Evolutionary conservation across 2,797 vertebrate genomes (phyloP), one percentile per base, ranked within the genome.

Genomic region (Xerus rutilus): DNA sequence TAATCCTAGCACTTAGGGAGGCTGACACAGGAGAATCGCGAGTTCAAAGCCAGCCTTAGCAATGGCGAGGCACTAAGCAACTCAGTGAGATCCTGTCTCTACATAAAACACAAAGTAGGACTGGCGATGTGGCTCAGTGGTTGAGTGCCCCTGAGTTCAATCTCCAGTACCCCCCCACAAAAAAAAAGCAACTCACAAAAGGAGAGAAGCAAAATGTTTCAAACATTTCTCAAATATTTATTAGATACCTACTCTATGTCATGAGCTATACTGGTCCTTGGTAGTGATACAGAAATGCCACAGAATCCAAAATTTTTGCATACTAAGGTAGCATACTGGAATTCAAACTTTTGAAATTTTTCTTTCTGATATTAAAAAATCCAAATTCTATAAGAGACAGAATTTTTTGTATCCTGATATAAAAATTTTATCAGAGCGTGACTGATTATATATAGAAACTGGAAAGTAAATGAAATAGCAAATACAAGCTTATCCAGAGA

Each of bases 141-240:
- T 39, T 39, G 39, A 39, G 39, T 39, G 39, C 39, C 39, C 39
- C 39, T 39, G 39, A 39, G 39, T 39, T 39, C 39, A 39, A 39
- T 39, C 39, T 39, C 39, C 39, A 39, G 39, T 39, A 39, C 39
- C 39, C n/a, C n/a, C n/a, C n/a, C n/a, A n/a, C n/a, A 39, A 39
- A 39, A 39, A 39, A 39, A 39, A 39, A 39, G 39, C 39, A 89
- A 23, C 15, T 23, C 43, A 49, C 11, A 45, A 45, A 73, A 89
- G 59, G 6, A 35, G 14, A 81, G 52, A 79, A 79, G 30, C 7
- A 70, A 87, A 77, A 25, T 92, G 8, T 93, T 89, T 74, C 18
- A 62, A 62, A 35, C 18, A 35, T 92, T 95, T 85, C 4, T n/a
- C 17, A 95, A 94, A 74, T 76, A 39, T 6, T 70, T 89, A 35